Evolutionary conservation across 2,888 invertebrate species (phyloP).

Genomic region (Aphodius sticticus): DNA sequence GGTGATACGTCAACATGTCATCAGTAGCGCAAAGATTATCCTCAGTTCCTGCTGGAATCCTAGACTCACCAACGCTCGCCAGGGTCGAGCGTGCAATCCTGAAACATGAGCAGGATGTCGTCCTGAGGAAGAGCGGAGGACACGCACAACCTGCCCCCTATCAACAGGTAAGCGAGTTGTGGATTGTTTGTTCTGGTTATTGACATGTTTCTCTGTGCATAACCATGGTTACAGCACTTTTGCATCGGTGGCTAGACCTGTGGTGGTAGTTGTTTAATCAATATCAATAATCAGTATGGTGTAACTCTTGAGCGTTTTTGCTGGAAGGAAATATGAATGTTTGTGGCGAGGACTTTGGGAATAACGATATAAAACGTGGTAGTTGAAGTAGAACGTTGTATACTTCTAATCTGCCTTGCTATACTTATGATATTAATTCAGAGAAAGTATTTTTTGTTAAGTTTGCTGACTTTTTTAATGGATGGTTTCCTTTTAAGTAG

Average conservation of each 20-base stretch:
- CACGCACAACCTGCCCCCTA: conserved; percentile 13
- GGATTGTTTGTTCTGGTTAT: not conserved
- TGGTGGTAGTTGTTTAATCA: not conserved
- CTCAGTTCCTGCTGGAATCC: conserved; percentile 60
- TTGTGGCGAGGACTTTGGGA: no score
- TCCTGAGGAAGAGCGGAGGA: conserved; percentile 14
- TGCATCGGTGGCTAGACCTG: not conserved
- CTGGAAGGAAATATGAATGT: not conserved
- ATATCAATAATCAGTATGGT: not conserved
- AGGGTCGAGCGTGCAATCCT: conserved; percentile 67
- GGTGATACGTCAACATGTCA: conserved; percentile 26
- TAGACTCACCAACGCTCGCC: conserved; percentile 68
- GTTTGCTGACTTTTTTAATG: no score
- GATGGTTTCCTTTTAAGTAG: no score
- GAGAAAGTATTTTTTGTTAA: no score
- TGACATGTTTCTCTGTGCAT: not conserved
- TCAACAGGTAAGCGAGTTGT: conserved; percentile 18
- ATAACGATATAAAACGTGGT: no score
- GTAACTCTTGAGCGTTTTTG: not conserved
- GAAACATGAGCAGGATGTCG: conserved; percentile 61
- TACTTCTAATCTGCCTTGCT: no score
- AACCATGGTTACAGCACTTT: not conserved
- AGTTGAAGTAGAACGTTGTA: no score
- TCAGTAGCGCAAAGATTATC: conserved; percentile 44
- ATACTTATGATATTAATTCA: no score